These are phyloP conservation scores for Deladenus siricidicola DNA, from an alignment of 2,888 invertebrate genomes.

Conservation along the genomic window DNA sequence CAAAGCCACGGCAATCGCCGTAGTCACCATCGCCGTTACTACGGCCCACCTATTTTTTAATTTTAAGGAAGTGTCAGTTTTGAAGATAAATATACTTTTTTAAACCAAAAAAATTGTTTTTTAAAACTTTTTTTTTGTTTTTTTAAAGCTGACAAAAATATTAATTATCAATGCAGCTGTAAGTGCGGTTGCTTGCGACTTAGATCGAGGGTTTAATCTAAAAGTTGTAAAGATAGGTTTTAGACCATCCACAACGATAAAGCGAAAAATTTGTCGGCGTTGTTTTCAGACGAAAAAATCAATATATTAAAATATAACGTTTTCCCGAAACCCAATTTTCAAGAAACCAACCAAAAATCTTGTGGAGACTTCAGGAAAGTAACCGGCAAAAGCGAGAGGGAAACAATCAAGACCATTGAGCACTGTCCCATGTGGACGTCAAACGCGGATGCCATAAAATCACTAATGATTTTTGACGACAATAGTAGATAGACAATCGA, in stretches of 20 bases:
- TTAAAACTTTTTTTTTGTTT: too few relatives aligned
- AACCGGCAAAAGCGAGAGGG: constrained; percentile 41
- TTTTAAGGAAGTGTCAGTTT: not conserved
- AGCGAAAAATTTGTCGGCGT: too few relatives aligned
- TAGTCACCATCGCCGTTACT: constrained; percentile 52
- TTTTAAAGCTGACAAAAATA: too few relatives aligned
- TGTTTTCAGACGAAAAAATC: constrained; percentile 1
- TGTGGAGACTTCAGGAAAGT: constrained; percentile 50
- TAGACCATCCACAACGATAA: too few relatives aligned
- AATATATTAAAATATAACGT: not conserved
- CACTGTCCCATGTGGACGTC: constrained; percentile 24
- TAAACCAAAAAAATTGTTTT: too few relatives aligned
- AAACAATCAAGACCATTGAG: constrained; percentile 36
- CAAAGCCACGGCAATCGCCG: constrained; percentile 42
- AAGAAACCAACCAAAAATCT: constrained; percentile 44
- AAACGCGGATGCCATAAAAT: constrained; percentile 29
- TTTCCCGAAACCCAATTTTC: not conserved
- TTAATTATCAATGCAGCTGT: too few relatives aligned
- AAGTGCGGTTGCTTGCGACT: too few relatives aligned
- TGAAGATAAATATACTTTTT: too few relatives aligned
- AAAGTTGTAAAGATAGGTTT: too few relatives aligned
- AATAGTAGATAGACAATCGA: constrained; percentile 49
- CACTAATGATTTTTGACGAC: constrained; percentile 46
- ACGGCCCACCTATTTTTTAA: constrained; percentile 41
- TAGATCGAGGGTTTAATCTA: too few relatives aligned